Conservation (phyloP, 37 sponge, comb jelly and placozoan genomes). For the Dysidea cf. avara region DNA sequence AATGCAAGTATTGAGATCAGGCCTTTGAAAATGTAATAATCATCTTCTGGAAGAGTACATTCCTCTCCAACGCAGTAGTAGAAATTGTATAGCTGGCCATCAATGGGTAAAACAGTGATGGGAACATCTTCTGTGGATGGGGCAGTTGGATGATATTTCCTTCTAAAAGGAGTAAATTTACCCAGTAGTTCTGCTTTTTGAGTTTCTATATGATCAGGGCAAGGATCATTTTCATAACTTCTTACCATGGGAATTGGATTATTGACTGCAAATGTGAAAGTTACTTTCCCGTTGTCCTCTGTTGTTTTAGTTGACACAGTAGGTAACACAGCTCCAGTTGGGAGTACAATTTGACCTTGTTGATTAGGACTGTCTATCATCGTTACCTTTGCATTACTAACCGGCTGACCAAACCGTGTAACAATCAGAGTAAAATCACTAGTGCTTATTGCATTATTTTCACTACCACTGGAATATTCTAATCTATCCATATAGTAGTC, state of each 20-base stretch:
- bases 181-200: not conserved
- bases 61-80: not conserved
- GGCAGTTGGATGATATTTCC: too few relatives aligned
- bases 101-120: not conserved
- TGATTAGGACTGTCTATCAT: too few relatives aligned
- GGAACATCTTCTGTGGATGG: too few relatives aligned
- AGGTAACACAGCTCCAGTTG: not conserved
- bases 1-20: not conserved
- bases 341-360: not conserved
- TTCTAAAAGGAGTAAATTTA: not conserved
- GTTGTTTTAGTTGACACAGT: not conserved
- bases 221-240: not conserved
- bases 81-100: slow-evolving; percentile 17
- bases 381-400: not conserved
- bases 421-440: not conserved
- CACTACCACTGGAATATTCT: not conserved
- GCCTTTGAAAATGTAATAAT: not conserved
- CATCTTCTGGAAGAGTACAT: not conserved
- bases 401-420: slow-evolving; percentile 1
- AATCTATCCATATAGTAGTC: slow-evolving; percentile 17
- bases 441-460: too few relatives aligned
- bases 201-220: not conserved
- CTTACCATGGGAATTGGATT: not conserved
- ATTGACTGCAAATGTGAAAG: not conserved
- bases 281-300: not conserved